Evolutionary conservation across 2,888 invertebrate genomes (phyloP).

Genomic region (Noctua fimbriata): DNA sequence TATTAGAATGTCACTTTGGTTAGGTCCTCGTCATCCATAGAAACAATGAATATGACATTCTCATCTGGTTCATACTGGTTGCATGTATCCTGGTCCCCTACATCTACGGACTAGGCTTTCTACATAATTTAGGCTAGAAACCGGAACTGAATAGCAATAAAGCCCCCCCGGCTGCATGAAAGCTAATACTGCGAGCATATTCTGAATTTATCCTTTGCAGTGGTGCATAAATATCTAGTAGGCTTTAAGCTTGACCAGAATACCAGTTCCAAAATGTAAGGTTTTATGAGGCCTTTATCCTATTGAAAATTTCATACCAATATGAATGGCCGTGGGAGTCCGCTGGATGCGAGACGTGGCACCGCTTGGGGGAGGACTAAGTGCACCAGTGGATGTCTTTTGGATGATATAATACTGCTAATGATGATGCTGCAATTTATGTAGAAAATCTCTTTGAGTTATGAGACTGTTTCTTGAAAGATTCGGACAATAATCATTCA

Average conservation of each 20-base stretch:
- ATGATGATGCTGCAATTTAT: constrained; percentile 3
- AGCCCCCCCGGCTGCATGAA: constrained; percentile 48
- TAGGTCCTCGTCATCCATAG: not conserved
- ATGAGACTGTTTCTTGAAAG: not conserved
- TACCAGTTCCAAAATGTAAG: constrained; percentile 9
- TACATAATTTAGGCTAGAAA: constrained; percentile 24
- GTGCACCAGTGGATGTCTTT: not conserved
- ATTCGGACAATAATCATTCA: not conserved
- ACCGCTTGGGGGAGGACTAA: not conserved
- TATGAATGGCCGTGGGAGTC: not conserved
- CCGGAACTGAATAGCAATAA: constrained; percentile 46
- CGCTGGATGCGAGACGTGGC: not conserved
- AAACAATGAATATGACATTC: not conserved
- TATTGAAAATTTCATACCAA: constrained; percentile 1
- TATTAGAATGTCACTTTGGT: not conserved
- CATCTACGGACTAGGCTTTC: not conserved
- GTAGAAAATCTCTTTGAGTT: not conserved
- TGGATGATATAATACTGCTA: not conserved
- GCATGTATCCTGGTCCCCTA: not conserved
- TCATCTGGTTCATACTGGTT: not conserved
- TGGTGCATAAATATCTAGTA: constrained; percentile 42
- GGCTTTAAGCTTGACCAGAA: constrained; percentile 3
- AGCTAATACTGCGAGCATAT: constrained; percentile 39
- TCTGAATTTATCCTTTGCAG: constrained; percentile 55
- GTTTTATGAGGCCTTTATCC: not conserved